Conservation (phyloP, 2,113 vertebrate species). For the Oceanodroma tethys region DNA sequence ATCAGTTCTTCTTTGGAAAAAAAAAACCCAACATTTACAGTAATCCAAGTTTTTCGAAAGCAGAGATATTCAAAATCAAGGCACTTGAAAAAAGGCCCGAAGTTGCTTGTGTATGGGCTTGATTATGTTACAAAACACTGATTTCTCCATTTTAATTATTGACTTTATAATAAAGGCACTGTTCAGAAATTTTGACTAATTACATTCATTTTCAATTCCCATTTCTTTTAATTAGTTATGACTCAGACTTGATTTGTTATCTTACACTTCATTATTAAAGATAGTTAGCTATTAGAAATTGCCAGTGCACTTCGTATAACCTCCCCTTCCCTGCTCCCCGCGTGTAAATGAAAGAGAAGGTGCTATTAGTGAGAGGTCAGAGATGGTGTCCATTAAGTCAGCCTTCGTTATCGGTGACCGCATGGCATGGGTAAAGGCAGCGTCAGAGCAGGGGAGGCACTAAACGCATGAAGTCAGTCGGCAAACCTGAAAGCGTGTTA, state of each 20-base stretch:
- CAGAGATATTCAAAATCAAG: not conserved
- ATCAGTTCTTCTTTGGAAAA: not conserved
- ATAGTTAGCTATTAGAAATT: slow-evolving; percentile 11
- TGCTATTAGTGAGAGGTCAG: not conserved
- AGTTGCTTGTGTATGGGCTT: not conserved
- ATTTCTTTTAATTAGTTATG: slow-evolving; percentile 45
- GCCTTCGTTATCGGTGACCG: not conserved
- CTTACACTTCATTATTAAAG: slow-evolving; percentile 40
- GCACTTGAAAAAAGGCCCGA: not conserved
- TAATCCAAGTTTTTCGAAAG: not conserved
- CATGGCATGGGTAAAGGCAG: not conserved
- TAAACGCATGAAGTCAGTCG: not conserved
- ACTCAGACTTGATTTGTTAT: slow-evolving; percentile 32
- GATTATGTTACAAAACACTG: not conserved
- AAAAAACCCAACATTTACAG: not conserved
- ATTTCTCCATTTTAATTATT: slow-evolving; percentile 28
- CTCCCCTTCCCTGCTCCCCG: not conserved
- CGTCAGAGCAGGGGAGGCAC: not conserved
- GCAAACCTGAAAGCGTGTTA: not conserved
- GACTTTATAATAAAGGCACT: not conserved
- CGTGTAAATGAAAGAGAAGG: not conserved
- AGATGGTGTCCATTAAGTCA: not conserved
- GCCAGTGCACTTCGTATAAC: not conserved
- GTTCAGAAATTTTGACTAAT: not conserved
- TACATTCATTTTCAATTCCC: not conserved